Conservation (phyloP, 2,888 invertebrate genomes). For the Lithophane semibrunnea region DNA sequence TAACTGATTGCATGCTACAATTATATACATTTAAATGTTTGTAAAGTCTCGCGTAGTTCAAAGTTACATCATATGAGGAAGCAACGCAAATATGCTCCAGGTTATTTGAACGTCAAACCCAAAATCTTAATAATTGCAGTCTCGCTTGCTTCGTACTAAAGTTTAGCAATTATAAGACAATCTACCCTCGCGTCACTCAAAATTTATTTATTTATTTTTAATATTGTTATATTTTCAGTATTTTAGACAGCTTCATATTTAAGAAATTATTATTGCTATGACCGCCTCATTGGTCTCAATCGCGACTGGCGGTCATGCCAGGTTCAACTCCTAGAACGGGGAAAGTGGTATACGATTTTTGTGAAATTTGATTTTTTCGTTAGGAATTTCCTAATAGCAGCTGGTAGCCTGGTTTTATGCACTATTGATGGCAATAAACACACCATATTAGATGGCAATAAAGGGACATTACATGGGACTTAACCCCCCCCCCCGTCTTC, state of each 20-base stretch:
- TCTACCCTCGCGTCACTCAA: background rate
- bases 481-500: no score
- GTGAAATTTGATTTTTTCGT: no score
- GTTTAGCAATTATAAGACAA: slow-evolving; percentile 11
- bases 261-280: background rate
- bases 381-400: no score
- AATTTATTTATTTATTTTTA: no score
- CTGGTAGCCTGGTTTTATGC: no score
- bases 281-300: background rate
- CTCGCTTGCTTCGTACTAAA: slow-evolving; percentile 2
- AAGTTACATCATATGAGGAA: slow-evolving; percentile 8
- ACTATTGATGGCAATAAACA: no score
- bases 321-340: background rate
- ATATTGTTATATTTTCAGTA: no score
- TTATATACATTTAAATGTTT: background rate
- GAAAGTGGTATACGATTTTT: no score
- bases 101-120: slow-evolving; percentile 21
- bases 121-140: slow-evolving; percentile 10
- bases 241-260: background rate
- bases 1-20: background rate
- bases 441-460: background rate
- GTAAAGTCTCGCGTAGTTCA: background rate
- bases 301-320: background rate
- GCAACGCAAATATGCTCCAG: slow-evolving; percentile 15
- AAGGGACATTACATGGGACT: background rate